Base-by-base conservation (phyloP, 92 coral and sea anemone genomes). In the Micromussa lordhowensis region DNA sequence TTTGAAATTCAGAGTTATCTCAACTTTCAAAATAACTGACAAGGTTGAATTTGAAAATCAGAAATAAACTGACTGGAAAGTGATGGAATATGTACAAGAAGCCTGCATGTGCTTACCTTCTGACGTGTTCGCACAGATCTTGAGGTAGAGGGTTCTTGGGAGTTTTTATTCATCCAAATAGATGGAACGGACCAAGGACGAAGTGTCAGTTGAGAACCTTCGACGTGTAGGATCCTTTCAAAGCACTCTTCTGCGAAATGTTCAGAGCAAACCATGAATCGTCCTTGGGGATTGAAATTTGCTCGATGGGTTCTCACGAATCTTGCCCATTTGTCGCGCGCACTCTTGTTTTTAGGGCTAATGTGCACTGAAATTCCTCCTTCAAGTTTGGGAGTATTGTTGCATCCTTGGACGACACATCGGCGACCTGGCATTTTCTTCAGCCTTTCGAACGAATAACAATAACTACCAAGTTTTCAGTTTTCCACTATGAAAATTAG, bases 331-430 rank as follows among this genome's bases (percentile, higher is more conserved):
- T 79, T 85, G 32, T 75, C 84, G 30, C 83, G 51, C 18, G 75
- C 88, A 19, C 48, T 14, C 68, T 83, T 83, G 70, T 72, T 48
- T 26, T 34, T n/a, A 40, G 81, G 88, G n/a, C 75, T 68, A 36
- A 17, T 6, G 59, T 88, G 88, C 88, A 82, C 31, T 35, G 82
- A 82, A 68, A 89, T 84, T 30, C 90, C 89, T 5, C 34, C 72
- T 44, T 69, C 71, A n/a, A 30, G 82, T 58, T 86, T 59, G 31
- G 90, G 61, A 57, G 28, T 32, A 58, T 90, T 90, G 91, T 85
- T 90, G 83, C 93, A 90, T 30, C 89, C 82, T 64, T 90, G 87
- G 51, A 90, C 91, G 14, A 90, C 93, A 85, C 93, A 90, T 15
- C 78, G 64, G 64, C 77, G 58, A 17, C 86, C 86, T 66, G 59